Conservation (phyloP, 2,888 invertebrate genomes). For the Drosophila acutilabella region DNA sequence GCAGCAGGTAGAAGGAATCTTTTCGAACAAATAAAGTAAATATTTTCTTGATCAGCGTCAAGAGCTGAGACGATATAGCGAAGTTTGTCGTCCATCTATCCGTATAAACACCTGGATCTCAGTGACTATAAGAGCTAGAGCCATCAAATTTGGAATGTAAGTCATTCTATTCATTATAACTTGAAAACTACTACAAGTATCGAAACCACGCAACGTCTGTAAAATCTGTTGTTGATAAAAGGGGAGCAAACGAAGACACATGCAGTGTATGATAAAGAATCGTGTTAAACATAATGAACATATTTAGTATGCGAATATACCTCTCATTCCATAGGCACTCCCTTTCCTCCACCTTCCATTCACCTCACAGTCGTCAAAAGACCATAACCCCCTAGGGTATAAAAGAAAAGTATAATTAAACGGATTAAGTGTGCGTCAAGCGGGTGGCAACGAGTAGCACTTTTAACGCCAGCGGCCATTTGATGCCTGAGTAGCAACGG, state of each 20-base stretch:
- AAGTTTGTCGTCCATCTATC: no score
- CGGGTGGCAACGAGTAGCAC: conserved; percentile 59
- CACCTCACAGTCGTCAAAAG: background rate
- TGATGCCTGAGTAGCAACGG: conserved; percentile 52
- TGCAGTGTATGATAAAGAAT: conserved; percentile 3
- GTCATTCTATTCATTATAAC: no score
- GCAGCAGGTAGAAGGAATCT: no score
- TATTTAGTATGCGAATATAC: conserved; percentile 9
- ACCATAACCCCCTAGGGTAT: conserved; percentile 5
- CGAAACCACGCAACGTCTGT: no score
- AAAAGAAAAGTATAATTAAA: conserved; percentile 54
- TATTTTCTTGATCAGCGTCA: no score
- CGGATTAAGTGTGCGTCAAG: conserved; percentile 60
- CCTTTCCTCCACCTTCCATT: background rate
- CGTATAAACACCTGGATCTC: no score
- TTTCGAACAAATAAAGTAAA: no score
- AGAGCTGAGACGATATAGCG: no score
- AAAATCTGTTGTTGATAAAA: background rate
- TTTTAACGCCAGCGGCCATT: conserved; percentile 63
- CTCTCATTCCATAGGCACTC: background rate
- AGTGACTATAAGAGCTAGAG: no score
- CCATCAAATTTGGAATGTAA: no score
- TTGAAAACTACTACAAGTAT: no score
- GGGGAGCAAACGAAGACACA: background rate
- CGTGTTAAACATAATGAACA: conserved; percentile 17